Evolutionary conservation across 2,113 vertebrate genomes (phyloP), one percentile per base, ranked within the genome.

Genomic region (Sterna hirundo): DNA sequence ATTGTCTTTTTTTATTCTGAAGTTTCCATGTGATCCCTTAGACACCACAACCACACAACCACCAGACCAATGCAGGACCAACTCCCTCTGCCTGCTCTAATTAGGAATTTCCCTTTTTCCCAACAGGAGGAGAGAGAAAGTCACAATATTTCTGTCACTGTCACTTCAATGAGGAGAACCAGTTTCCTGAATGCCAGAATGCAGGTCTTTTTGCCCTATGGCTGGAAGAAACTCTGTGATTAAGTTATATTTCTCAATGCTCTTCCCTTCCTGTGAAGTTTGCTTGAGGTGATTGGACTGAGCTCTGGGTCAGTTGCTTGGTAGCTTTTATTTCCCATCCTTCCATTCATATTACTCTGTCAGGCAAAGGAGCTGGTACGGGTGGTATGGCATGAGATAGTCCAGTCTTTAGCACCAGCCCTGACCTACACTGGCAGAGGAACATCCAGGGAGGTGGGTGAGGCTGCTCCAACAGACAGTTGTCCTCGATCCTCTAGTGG

Each of bases 401-500:
- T 34, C 25, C 69, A 30, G 9, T 25, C 23, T 68, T 71, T 36
- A 76, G 23, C 19, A 51, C 25, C 14, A 60, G 12, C 22, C 3
- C 13, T 62, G 21, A 9, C 15, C 15, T 26, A 13, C 44, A 36
- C 4, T 27, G 40, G 18, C 13, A 42, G 61, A 72, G 9, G 10
- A 79, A 58, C 13, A 20, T 6, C 13, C 19, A n/a, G 30, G n/a
- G 26, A 92, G 26, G 6, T 19, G 23, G 18, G 4, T 36, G 16
- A 77, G 36, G n/a, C 12, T 13, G 6, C 4, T 13, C 22, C 66
- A 60, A 16, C 4, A 44, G 15, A 14, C 4, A 19, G 3, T 1
- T 76, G 18, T 30, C 13, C n/a, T 85, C 0, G 0, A 9, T 69
- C 15, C 57, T 57, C 6, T 23, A 20, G 14, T 36, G 42, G 5